These are phyloP conservation scores for Arothron firmamentum DNA, from an alignment of 2,113 vertebrate species.

Conservation along the genomic window DNA sequence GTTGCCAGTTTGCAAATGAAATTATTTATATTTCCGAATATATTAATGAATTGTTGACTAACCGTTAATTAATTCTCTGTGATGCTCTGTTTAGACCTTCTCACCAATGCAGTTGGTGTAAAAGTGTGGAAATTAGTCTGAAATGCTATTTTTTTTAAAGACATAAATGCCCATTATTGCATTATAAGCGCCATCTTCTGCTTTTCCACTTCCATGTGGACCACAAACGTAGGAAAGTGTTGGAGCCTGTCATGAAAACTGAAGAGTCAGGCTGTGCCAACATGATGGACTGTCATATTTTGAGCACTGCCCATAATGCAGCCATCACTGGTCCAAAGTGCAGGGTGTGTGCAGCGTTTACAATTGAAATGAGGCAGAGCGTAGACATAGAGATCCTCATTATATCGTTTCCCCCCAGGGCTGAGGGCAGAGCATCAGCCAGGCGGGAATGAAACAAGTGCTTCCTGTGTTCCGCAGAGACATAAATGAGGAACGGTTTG, in stretches of 20 bases:
- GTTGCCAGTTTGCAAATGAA: too few species aligned
- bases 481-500: slow-evolving; percentile 49
- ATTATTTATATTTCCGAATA: too few species aligned
- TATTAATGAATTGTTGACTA: too few species aligned
- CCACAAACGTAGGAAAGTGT: neutral
- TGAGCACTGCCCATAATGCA: slow-evolving; percentile 67
- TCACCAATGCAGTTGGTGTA: too few species aligned
- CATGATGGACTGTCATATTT: slow-evolving; percentile 69
- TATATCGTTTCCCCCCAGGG: slow-evolving; percentile 70
- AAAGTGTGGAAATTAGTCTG: too few species aligned
- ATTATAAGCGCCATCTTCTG: too few species aligned
- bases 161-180: too few species aligned
- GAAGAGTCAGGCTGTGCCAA: slow-evolving; percentile 35
- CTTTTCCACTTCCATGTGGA: too few species aligned
- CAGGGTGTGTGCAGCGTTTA: slow-evolving; percentile 68
- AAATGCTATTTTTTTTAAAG: too few species aligned
- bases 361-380: slow-evolving; percentile 77
- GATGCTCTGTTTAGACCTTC: too few species aligned
- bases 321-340: slow-evolving; percentile 72
- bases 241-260: slow-evolving; percentile 23
- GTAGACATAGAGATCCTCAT: slow-evolving; percentile 70
- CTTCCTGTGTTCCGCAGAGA: slow-evolving; percentile 47
- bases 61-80: too few species aligned
- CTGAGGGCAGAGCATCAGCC: slow-evolving; percentile 52
- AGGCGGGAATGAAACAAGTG: slow-evolving; percentile 50